Conservation (phyloP, 1,140 invertebrate species). For the Eriosoma lanigerum region DNA sequence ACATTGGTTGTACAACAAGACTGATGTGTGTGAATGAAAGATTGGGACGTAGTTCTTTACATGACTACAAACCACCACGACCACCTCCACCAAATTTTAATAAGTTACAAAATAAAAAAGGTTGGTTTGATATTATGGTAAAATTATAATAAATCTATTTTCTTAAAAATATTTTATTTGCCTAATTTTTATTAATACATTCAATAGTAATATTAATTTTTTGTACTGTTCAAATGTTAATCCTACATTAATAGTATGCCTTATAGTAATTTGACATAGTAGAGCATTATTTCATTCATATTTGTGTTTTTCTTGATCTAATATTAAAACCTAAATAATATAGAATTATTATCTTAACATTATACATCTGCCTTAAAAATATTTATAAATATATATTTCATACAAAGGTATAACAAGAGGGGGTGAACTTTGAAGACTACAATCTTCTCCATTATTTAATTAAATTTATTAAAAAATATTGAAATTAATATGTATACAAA, state of each 20-base stretch:
- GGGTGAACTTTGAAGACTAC: no score
- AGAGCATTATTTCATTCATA: no score
- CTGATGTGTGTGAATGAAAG: slow-evolving; percentile 44
- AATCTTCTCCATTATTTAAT: no score
- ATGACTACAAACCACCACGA: slow-evolving; percentile 52
- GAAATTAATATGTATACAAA: no score
- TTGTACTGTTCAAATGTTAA: no score
- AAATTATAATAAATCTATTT: not conserved
- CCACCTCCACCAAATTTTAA: slow-evolving; percentile 52
- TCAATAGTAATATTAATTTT: not conserved
- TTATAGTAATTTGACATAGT: not conserved
- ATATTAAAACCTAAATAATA: no score
- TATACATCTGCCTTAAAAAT: no score
- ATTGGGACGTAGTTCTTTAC: slow-evolving; percentile 44
- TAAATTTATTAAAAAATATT: no score
- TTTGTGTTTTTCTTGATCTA: no score
- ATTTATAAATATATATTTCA: no score
- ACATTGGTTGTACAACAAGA: not conserved
- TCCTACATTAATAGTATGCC: not conserved
- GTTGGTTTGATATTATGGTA: not conserved
- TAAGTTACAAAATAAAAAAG: slow-evolving; percentile 53
- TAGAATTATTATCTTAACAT: no score
- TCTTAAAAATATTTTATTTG: not conserved
- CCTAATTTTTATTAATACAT: not conserved
- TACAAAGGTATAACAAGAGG: no score